Base-by-base conservation (phyloP, 2,888 invertebrate species). In the Dioctria linearis region DNA sequence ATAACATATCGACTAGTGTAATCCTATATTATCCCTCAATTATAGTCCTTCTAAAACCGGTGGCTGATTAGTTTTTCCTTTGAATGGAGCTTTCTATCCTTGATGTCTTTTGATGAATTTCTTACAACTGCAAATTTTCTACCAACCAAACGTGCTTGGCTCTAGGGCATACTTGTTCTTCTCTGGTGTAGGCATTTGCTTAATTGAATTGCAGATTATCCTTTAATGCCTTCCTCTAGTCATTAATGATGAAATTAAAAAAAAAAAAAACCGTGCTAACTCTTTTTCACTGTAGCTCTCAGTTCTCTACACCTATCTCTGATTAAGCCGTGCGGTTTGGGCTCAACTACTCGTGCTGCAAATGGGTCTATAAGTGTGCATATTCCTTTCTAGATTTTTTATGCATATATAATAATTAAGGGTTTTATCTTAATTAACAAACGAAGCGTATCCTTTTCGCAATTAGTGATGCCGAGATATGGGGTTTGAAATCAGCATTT, bases 191-290 rank as follows among this genome's bases (percentile, higher is more conserved):
- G 67, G 69, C 80, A 79, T 61, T 46, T 75, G 61, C 63, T 81
- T 81, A 81, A 81, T 81, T 81, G 76, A 81, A 81, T 81, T 81
- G 59, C 63, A 81, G 79, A 81, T 81, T 80, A 81, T 80, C 79
- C 73, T 54, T 76, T 81, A 61, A 76, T 76, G 54, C 76, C 40
- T 69, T 63, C 63, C 37, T 67, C 49, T 25, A 79, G 73, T 79
- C 66, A 63, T 76, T 81, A 80, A 76, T 76, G 80, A 79, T 59
- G 79, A 54, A 61, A 80, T 81, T 81, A 69, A 81, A 81, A 80
- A 76, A 2, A 25, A 25, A 49, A 25, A 37, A 2, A 13, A 5
- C 40, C 25, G n/a, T 69, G 59, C 42, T 39, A n/a, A n/a, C 59
- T 54, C 13, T 71, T 51, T 71, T 39, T 25, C 37, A 51, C 69